These are phyloP conservation scores for Hypothenemus hampei DNA, from an alignment of 1,140 invertebrate genomes.

Conservation along the genomic window DNA sequence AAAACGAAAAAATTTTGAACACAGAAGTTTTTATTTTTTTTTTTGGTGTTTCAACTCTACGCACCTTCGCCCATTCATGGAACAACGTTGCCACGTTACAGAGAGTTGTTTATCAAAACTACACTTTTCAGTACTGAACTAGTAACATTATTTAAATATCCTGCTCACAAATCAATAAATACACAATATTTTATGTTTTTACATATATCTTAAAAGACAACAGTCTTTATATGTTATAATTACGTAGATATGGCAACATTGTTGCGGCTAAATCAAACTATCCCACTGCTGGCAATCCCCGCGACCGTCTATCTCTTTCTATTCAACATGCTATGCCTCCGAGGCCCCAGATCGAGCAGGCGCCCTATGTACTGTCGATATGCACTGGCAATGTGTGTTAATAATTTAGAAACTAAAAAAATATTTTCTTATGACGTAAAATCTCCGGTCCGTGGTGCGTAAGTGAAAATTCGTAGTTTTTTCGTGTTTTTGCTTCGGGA, in stretches of 20 bases:
- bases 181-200: too few relatives aligned
- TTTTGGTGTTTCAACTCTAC: too few relatives aligned
- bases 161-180: too few relatives aligned
- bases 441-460: slow-evolving; percentile 10
- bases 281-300: slow-evolving; percentile 4
- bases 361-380: slow-evolving; percentile 27
- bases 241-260: slow-evolving; percentile 7
- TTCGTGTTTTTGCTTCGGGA: neutral
- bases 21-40: too few relatives aligned
- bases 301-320: slow-evolving; percentile 15
- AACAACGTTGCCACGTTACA: too few relatives aligned
- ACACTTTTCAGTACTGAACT: too few relatives aligned
- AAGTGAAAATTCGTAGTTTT: slow-evolving; percentile 6
- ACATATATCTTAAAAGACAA: too few relatives aligned
- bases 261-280: neutral
- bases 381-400: slow-evolving; percentile 28
- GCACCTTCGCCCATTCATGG: too few relatives aligned
- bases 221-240: too few relatives aligned
- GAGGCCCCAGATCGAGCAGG: slow-evolving; percentile 18
- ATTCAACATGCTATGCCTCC: slow-evolving; percentile 14
- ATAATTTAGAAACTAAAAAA: slow-evolving; percentile 31
- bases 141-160: too few relatives aligned
- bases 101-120: too few relatives aligned
- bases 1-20: too few relatives aligned
- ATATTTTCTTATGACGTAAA: slow-evolving; percentile 16